These are phyloP conservation scores for Leptodactylus fuscus DNA, from an alignment of 2,113 vertebrate species.

Conservation along the genomic window DNA sequence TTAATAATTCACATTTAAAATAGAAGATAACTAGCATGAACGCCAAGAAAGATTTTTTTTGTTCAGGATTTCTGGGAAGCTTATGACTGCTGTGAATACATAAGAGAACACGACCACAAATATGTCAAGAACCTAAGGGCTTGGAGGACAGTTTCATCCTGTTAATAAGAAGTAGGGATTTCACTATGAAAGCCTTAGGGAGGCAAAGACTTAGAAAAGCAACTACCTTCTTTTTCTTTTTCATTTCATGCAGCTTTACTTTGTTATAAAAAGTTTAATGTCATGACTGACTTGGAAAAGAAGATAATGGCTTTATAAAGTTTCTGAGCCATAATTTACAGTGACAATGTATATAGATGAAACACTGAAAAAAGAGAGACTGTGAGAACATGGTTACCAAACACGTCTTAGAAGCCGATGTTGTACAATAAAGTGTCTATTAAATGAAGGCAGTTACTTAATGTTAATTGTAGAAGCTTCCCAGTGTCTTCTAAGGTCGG, in stretches of 20 bases:
- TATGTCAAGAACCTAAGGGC: conserved; percentile 28
- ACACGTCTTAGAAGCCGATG: background rate
- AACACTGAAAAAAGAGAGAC: background rate
- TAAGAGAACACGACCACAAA: conserved; percentile 56
- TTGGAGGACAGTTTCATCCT: conserved; percentile 49
- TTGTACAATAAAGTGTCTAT: background rate
- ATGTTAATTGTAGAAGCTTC: background rate
- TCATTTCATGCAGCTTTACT: conserved; percentile 32
- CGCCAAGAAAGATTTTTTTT: conserved; percentile 9
- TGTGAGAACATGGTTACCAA: background rate
- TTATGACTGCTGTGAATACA: conserved; percentile 22
- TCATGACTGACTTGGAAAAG: background rate
- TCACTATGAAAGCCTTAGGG: background rate
- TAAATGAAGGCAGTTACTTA: background rate
- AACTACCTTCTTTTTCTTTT: background rate
- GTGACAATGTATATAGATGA: background rate
- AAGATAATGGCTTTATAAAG: background rate
- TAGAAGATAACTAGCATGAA: conserved; percentile 33
- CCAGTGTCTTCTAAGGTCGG: background rate
- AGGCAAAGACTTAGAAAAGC: conserved; percentile 46
- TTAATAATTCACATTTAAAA: conserved; percentile 33
- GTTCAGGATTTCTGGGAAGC: conserved; percentile 54
- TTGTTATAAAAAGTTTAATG: conserved; percentile 16
- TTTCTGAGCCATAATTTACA: background rate
- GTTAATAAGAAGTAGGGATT: conserved; percentile 56